Evolutionary conservation across 2,113 vertebrate species (phyloP).

Genomic region (Siniperca chuatsi): DNA sequence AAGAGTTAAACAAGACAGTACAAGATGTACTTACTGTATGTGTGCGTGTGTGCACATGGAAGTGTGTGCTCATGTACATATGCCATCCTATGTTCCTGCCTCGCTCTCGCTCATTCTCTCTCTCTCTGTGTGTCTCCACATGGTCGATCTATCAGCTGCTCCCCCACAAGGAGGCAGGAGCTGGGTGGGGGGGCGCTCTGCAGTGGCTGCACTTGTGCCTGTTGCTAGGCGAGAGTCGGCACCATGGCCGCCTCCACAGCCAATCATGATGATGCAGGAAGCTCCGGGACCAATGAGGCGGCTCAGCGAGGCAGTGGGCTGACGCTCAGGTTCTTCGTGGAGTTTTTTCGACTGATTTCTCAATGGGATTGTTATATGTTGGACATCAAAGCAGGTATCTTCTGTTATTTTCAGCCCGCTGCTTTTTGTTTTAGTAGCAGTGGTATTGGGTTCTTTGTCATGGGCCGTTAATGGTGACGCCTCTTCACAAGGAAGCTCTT

Average conservation of each 20-base stretch:
- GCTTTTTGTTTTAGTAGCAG: background rate
- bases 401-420: slow-evolving; percentile 31
- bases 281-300: slow-evolving; percentile 54
- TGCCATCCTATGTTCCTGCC: slow-evolving; percentile 38
- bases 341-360: slow-evolving; percentile 36
- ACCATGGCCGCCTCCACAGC: slow-evolving; percentile 43
- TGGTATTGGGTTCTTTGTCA: background rate
- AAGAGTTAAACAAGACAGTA: slow-evolving; percentile 50
- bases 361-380: slow-evolving; percentile 38
- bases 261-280: slow-evolving; percentile 49
- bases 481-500: background rate
- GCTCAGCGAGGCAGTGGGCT: slow-evolving; percentile 27
- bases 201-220: slow-evolving; percentile 60
- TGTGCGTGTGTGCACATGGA: background rate
- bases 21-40: slow-evolving; percentile 39
- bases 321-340: slow-evolving; percentile 39
- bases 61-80: slow-evolving; percentile 35
- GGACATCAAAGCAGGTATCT: slow-evolving; percentile 57
- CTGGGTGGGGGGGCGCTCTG: background rate
- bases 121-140: slow-evolving; percentile 29
- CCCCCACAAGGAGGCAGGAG: slow-evolving; percentile 42
- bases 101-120: slow-evolving; percentile 1
- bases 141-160: slow-evolving; percentile 62
- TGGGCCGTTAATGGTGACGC: background rate
- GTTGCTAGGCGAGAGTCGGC: slow-evolving; percentile 76